Base-by-base conservation (phyloP, 2,888 invertebrate genomes). In the Microlaimidae sp. region DNA sequence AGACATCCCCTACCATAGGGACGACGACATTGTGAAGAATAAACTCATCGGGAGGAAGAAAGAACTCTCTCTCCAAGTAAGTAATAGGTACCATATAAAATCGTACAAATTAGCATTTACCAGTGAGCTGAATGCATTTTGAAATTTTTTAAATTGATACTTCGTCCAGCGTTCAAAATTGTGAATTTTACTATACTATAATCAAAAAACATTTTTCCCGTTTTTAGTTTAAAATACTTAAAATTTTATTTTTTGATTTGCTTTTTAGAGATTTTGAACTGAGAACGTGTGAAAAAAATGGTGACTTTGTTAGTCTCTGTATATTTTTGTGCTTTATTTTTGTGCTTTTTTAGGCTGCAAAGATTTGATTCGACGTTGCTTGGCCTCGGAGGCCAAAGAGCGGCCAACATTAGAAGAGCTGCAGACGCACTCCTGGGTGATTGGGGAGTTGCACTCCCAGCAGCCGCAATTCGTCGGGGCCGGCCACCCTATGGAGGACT, bases 1-100 rank as follows among this genome's bases (percentile, higher is more conserved):
- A 19, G 78, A 80, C 69, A 78, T 79, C 63, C 79, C 79, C 38
- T 79, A 78, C 65, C 77, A 78, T 63, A 70, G 73, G 52, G 79
- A 79, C 62, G 74, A 76, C 51, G 75, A 78, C 61, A 78, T 78
- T 57, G 58, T 73, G 17, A 62, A 63, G 21, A 72, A 69, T 42
- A 64, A 70, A 57, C 58, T 72, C 51, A 59, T 62, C 48, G 73
- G 42, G 51, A 21, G 49, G 2, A 10, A 10, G 13, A 10, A 10
- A n/a, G 7, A n/a, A 43, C 5, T 27, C 17, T 26, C 26, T 56
- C 43, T 55, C 56, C 25, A 23, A 54, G 57, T 40, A 52, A 54
- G 29, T 41, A 47, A n/a, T n/a, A n/a, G n/a, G n/a, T n/a, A n/a
- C 38, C 13, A 38, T 17, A 38, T 17, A 13, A 38, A 38, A 38